Evolutionary conservation across 1,140 invertebrate species (phyloP).

Genomic region (Piezodorus guildinii): DNA sequence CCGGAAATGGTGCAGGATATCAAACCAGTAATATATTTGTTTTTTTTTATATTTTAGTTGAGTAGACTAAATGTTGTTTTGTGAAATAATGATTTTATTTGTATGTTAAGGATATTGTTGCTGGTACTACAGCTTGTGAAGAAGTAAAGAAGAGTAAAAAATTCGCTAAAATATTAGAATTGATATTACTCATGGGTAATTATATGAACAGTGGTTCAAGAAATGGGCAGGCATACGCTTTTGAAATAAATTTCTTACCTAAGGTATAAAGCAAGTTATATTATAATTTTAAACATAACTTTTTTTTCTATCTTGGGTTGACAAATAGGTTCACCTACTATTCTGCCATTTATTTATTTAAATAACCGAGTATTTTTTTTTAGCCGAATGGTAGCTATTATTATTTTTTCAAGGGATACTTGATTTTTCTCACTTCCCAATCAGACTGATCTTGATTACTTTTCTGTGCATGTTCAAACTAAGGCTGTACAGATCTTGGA

Average conservation of each 20-base stretch:
- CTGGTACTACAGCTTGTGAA: constrained; percentile 88
- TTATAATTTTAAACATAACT: neutral
- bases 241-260: constrained; percentile 90
- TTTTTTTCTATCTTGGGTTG: no score
- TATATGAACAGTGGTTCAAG: constrained; percentile 90
- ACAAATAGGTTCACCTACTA: no score
- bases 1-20: constrained; percentile 74
- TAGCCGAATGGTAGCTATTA: no score
- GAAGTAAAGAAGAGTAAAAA: constrained; percentile 83
- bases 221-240: constrained; percentile 87
- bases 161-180: constrained; percentile 78
- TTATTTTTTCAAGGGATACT: no score
- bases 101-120: constrained; percentile 75
- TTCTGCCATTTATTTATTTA: constrained; percentile 13
- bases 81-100: constrained; percentile 18
- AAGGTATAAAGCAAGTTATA: constrained; percentile 48
- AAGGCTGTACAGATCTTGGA: no score
- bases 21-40: constrained; percentile 60
- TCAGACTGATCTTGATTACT: no score
- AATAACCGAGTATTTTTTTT: no score
- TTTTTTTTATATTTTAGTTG: neutral
- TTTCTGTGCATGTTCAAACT: no score
- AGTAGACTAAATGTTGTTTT: no score
- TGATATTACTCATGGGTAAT: constrained; percentile 85
- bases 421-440: no score